Evolutionary conservation across 2,797 vertebrate genomes (phyloP).

Genomic region (Malacoraja senta): DNA sequence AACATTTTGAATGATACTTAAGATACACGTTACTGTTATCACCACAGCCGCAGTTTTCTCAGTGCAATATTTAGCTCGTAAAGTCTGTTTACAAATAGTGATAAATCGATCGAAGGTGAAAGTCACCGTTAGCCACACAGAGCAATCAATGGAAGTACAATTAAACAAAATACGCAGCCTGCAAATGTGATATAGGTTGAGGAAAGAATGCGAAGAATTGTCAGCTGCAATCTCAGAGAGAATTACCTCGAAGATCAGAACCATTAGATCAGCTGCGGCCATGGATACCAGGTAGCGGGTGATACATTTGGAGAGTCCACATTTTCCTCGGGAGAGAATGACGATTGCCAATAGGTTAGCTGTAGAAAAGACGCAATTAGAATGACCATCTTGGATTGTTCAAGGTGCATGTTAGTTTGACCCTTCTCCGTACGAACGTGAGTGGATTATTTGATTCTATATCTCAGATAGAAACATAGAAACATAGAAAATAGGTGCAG

Average conservation of each 20-base stretch:
- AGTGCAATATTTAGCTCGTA: not conserved
- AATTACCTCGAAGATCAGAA: not conserved
- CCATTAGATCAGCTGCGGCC: not conserved
- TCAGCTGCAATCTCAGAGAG: not conserved
- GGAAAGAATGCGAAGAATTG: not conserved
- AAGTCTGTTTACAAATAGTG: not conserved
- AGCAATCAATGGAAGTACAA: not conserved
- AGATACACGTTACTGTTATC: not conserved
- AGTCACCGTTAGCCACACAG: not conserved
- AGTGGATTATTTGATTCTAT: too few species aligned
- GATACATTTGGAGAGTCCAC: not conserved
- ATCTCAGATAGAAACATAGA: too few species aligned
- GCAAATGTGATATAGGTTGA: not conserved
- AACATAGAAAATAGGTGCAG: too few species aligned
- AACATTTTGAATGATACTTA: not conserved
- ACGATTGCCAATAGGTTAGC: not conserved
- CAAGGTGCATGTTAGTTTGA: not conserved
- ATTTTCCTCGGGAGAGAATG: not conserved
- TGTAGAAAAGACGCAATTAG: not conserved
- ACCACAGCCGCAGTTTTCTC: not conserved
- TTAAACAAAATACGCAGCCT: not conserved
- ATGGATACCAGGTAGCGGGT: not conserved
- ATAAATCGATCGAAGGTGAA: constrained; percentile 23
- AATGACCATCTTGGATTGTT: not conserved
- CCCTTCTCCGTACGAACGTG: not conserved